phyloP scores from a whole-genome alignment of 2,113 vertebrate genomes.

The Martes martes region DNA sequence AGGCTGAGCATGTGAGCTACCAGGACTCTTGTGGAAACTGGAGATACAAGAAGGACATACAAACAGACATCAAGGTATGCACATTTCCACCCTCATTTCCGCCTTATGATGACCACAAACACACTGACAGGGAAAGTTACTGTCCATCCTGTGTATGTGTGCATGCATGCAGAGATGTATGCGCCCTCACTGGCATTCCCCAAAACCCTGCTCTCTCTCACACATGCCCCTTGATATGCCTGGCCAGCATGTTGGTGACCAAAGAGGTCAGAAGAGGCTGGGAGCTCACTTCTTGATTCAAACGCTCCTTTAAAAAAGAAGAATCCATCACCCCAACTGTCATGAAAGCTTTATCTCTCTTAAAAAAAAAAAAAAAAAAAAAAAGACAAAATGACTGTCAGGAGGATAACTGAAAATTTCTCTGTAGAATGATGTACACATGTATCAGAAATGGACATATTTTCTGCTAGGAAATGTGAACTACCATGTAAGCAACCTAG shows the following conservation, averaged over 20 bases:
- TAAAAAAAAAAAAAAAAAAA: neutral
- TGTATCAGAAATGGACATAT: neutral
- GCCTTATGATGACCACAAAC: neutral
- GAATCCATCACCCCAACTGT: neutral
- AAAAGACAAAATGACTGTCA: neutral
- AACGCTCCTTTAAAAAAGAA: slow-evolving; percentile 8
- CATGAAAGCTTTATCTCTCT: neutral
- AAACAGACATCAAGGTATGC: neutral
- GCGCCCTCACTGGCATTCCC: neutral
- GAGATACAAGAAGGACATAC: neutral
- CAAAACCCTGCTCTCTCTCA: neutral
- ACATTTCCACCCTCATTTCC: neutral
- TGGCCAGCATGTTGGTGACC: neutral
- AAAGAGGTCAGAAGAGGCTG: neutral
- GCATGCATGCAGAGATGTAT: rapidly evolving
- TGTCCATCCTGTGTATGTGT: neutral
- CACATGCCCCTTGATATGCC: neutral
- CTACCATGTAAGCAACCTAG: neutral
- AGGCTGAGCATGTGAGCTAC: neutral
- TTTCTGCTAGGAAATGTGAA: slow-evolving; percentile 30
- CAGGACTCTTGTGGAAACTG: neutral
- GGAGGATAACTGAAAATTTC: neutral
- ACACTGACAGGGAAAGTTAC: neutral
- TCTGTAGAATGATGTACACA: neutral
- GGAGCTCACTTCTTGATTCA: neutral